These are phyloP conservation scores for Zaprionus vittiger DNA, from an alignment of 1,140 invertebrate genomes.

Conservation along the genomic window DNA sequence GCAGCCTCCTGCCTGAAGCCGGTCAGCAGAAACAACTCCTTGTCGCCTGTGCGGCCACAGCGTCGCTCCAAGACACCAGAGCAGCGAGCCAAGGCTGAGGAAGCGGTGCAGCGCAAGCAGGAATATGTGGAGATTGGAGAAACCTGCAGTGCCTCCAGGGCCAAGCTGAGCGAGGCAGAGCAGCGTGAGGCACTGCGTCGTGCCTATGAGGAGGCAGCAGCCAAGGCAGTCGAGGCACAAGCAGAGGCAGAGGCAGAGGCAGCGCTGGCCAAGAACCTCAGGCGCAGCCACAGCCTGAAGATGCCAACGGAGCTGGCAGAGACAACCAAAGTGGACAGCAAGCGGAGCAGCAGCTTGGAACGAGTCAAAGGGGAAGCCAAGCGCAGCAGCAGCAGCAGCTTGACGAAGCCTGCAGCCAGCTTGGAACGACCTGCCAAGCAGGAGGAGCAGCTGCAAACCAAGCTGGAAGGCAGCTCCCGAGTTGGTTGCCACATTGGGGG, in stretches of 20 bases:
- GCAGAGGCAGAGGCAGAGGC: conserved; percentile 67
- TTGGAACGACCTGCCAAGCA: conserved; percentile 34
- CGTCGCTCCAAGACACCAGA: conserved; percentile 78
- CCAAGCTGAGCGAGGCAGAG: conserved; percentile 50
- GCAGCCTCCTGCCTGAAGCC: conserved; percentile 34
- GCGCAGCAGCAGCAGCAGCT: conserved; percentile 39
- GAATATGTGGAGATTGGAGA: conserved; percentile 66
- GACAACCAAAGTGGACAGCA: conserved; percentile 34
- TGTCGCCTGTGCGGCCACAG: conserved; percentile 74
- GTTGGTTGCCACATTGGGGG: too few species aligned
- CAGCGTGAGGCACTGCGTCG: conserved; percentile 54
- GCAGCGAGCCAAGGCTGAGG: conserved; percentile 35
- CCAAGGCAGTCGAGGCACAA: conserved; percentile 53
- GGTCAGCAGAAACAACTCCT: conserved; percentile 63
- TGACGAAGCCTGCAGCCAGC: conserved; percentile 51
- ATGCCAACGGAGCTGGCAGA: conserved; percentile 28
- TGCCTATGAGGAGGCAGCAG: conserved; percentile 68
- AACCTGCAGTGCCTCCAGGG: neutral
- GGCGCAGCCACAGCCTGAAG: conserved; percentile 59
- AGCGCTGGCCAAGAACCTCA: conserved; percentile 52
- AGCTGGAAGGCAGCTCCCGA: neutral
- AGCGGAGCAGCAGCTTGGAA: conserved; percentile 66
- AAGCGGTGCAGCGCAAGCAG: conserved; percentile 36
- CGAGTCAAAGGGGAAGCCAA: conserved; percentile 33
- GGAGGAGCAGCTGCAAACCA: neutral